A percentile compares a stretch with the other conserved stretches of the same genome.
Evolutionary conservation across 2,888 invertebrate species (phyloP).

Genomic region (Osmoderma eremita): DNA sequence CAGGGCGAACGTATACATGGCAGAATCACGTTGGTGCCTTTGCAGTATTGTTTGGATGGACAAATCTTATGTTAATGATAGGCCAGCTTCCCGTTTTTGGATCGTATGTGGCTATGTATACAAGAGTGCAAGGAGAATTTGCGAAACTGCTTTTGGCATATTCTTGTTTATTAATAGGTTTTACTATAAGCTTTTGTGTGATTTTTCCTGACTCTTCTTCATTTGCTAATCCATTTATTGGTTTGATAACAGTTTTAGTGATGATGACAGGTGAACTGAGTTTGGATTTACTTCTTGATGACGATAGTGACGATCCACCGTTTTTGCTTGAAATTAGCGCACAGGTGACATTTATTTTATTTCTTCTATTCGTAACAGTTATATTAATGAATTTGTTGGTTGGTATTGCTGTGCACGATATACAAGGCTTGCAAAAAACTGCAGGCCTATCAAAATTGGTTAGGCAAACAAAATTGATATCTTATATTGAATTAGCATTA

Average conservation of each 20-base stretch:
- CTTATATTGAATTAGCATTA: conserved; percentile 83
- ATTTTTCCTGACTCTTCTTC: conserved; percentile 85
- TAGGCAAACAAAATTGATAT: conserved; percentile 86
- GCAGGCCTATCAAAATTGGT: conserved; percentile 86
- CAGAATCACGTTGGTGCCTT: conserved; percentile 89
- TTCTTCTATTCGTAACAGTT: conserved; percentile 84
- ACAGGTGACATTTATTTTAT: conserved; percentile 83
- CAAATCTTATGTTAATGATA: conserved; percentile 90
- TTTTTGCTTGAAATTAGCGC: conserved; percentile 82
- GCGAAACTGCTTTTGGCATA: conserved; percentile 87
- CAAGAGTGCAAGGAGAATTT: conserved; percentile 87
- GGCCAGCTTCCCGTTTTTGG: conserved; percentile 89
- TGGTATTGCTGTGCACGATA: conserved; percentile 89
- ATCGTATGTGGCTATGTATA: conserved; percentile 91
- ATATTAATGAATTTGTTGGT: conserved; percentile 87
- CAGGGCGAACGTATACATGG: conserved; percentile 81
- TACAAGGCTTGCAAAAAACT: conserved; percentile 85
- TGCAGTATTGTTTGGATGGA: conserved; percentile 87
- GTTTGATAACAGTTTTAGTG: conserved; percentile 83
- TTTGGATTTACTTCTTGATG: conserved; percentile 78
- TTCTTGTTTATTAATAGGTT: conserved; percentile 84
- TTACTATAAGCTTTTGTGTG: conserved; percentile 88
- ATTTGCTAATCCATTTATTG: conserved; percentile 85
- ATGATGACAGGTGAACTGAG: conserved; percentile 92
- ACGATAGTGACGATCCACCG: conserved; percentile 80